Evolutionary conservation across 2,888 invertebrate species (phyloP), one percentile per base, ranked within the genome.

Genomic region (Pseudococcus viburni): DNA sequence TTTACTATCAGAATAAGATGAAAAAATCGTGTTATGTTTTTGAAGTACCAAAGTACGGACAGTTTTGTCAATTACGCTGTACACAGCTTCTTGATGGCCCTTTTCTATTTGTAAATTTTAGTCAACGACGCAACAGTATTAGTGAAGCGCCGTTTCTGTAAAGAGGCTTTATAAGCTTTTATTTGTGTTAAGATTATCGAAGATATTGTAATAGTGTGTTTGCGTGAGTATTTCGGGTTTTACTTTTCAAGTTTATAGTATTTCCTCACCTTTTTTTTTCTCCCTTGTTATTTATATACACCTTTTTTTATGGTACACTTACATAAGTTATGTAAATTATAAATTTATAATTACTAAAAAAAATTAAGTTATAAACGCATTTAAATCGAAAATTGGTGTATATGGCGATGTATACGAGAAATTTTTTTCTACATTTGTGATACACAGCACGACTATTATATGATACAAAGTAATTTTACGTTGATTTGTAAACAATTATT

Each of bases 1-100:
- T 55, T 59, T 88, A 55, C 22, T 88, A 15, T 88, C 88, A 7
- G 88, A 88, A 51, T 88, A 88, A 83, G 46, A 83, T 33, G 42
- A 42, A 42, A 42, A 42, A 42, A 42, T 42, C 26, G 3, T 33
- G 64, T 64, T 64, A 64, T 22, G 22, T 64, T 64, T 64, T 22
- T 64, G 9, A 33, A 73, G 15, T 33, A 17, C 15, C 15, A 73
- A 39, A 11, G 1, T 39, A 33, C 33, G 17, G 39, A 15, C 73
- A 73, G 73, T 73, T 73, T 17, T 73, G 73, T 73, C 73, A 73
- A 73, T 73, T 73, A 33, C 0, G 73, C 73, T 73, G 73, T 73
- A 73, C 33, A 39, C 73, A 33, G 33, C 73, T 73, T 64, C 22
- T 64, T 39, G 39, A 33, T 33, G 3, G 26, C 26, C 26, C 26